These are phyloP conservation scores for Caenorhabditis sp. DNA, from an alignment of 2,888 invertebrate species.

Conservation along the genomic window DNA sequence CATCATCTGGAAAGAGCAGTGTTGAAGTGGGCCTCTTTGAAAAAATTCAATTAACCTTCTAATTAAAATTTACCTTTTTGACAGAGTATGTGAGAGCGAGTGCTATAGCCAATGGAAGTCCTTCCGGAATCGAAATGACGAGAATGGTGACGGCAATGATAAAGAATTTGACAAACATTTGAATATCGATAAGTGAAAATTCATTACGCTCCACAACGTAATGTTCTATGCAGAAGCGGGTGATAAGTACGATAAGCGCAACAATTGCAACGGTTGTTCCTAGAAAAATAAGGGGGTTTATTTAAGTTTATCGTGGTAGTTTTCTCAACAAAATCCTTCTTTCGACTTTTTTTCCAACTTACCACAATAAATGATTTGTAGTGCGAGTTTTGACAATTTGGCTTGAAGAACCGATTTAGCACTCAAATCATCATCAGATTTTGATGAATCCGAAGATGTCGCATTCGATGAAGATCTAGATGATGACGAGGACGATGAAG, in stretches of 20 bases:
- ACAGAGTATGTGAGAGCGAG: conserved; percentile 98
- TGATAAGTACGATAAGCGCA: conserved; percentile 68
- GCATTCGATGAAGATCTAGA: conserved; percentile 49
- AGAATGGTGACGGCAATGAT: conserved; percentile 99
- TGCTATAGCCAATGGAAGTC: conserved; percentile 96
- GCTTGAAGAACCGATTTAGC: conserved; percentile 69
- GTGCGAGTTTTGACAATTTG: conserved; percentile 66
- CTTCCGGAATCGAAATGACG: conserved; percentile 98
- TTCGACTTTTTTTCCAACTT: no score
- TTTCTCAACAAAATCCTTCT: no score
- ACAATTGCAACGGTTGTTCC: conserved; percentile 69
- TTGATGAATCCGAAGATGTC: conserved; percentile 36
- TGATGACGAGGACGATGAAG: conserved; percentile 53
- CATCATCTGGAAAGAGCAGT: conserved; percentile 73
- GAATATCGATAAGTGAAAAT: conserved; percentile 63
- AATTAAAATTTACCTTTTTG: conserved; percentile 78
- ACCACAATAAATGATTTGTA: conserved; percentile 70
- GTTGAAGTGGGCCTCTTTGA: background rate
- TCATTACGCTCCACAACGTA: conserved; percentile 58
- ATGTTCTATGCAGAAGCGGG: conserved; percentile 66
- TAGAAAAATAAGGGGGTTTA: conserved; percentile 38
- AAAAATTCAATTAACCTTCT: background rate
- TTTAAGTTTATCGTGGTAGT: no score
- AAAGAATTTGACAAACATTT: conserved; percentile 86
- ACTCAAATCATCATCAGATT: conserved; percentile 55